Base-by-base conservation (phyloP, 2,113 vertebrate genomes). In the Brachirus orientalis region DNA sequence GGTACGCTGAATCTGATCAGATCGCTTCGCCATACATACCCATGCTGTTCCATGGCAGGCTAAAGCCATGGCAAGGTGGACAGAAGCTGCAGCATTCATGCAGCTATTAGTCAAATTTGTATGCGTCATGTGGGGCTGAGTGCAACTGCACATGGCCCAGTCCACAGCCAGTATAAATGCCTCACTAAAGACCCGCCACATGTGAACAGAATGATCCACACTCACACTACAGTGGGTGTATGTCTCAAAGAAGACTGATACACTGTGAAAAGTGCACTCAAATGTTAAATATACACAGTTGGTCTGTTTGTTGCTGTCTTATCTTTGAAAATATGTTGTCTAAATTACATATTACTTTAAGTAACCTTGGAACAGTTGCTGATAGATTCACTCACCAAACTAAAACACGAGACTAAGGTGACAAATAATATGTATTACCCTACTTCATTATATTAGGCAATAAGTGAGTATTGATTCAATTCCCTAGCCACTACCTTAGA, bases 121-220 rank as follows among this genome's bases (percentile, higher is more conserved):
- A 41, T 1, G 4, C 13, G 13, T 41, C 11, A 8, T 14, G 77
- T 75, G 59, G 83, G 61, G 48, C 36, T 9, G 20, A 57, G 58
- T 62, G 68, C 80, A 88, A 90, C 88, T 64, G 92, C 63, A 84
- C 58, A 62, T 8, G 65, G 47, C 43, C 62, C 63, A 75, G 84
- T 86, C 91, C 81, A 56, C 90, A 93, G 91, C 72, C 72, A 86
- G 88, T n/a, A n/a, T n/a, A n/a, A n/a, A n/a, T n/a, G n/a, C n/a
- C n/a, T n/a, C n/a, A n/a, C n/a, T n/a, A n/a, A n/a, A n/a, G n/a
- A n/a, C n/a, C n/a, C n/a, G n/a, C n/a, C n/a, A n/a, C n/a, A n/a
- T n/a, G n/a, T n/a, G n/a, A n/a, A n/a, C n/a, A n/a, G n/a, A n/a
- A n/a, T n/a, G n/a, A n/a, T n/a, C n/a, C n/a, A n/a, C n/a, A n/a